Conservation (phyloP, 2,888 invertebrate species). For the Ochropleura plecta region DNA sequence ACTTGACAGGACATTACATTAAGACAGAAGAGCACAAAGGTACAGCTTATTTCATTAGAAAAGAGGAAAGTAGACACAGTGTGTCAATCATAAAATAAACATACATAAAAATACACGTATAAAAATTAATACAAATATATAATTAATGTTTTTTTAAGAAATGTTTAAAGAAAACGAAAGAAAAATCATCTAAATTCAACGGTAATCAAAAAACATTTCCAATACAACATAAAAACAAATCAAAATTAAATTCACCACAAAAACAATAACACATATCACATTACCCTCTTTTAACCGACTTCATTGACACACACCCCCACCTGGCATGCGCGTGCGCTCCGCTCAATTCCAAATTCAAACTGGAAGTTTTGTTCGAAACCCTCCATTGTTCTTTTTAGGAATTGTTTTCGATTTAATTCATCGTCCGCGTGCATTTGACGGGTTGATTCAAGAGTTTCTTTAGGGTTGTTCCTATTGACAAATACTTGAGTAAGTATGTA, state of each 20-base stretch:
- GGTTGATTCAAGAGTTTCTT: slow-evolving; percentile 67
- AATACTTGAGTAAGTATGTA: slow-evolving; percentile 17
- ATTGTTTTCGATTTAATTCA: slow-evolving; percentile 72
- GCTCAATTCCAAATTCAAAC: slow-evolving; percentile 66
- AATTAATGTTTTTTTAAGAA: too few relatives aligned
- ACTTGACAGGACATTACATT: too few relatives aligned
- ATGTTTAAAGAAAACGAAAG: background rate
- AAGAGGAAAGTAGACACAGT: too few relatives aligned
- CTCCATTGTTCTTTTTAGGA: slow-evolving; percentile 71
- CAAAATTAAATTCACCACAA: slow-evolving; percentile 48
- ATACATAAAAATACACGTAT: too few relatives aligned
- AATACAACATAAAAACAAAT: slow-evolving; percentile 49
- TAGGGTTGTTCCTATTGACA: slow-evolving; percentile 58
- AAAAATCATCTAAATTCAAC: slow-evolving; percentile 13
- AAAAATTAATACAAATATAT: too few relatives aligned
- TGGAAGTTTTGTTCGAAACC: slow-evolving; percentile 69
- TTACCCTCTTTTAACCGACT: slow-evolving; percentile 62
- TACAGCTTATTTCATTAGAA: too few relatives aligned
- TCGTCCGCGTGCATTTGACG: slow-evolving; percentile 70
- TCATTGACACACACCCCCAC: slow-evolving; percentile 66
- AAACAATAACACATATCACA: slow-evolving; percentile 65
- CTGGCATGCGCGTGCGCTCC: slow-evolving; percentile 71
- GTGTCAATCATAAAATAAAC: too few relatives aligned
- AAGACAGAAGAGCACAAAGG: too few relatives aligned
- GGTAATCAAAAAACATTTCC: slow-evolving; percentile 19